phyloP scores from a whole-genome alignment of 2,888 invertebrate genomes.

The Deilephila porcellus region DNA sequence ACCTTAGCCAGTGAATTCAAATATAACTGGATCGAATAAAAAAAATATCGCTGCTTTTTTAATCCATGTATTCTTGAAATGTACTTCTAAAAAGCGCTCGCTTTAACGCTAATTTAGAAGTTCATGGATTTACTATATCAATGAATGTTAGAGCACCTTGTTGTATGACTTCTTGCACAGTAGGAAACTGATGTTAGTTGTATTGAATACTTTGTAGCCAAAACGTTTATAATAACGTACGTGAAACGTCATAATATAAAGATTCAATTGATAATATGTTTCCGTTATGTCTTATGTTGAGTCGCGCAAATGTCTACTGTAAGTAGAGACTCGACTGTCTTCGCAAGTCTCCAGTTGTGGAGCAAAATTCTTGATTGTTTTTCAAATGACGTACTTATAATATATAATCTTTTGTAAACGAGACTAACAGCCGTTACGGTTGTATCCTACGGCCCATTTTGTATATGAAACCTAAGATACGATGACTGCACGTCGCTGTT shows the following conservation, averaged over 20 bases:
- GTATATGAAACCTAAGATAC: not conserved
- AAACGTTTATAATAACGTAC: not conserved
- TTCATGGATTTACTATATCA: not conserved
- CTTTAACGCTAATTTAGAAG: no score
- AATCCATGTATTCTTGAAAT: not conserved
- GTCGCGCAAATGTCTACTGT: not conserved
- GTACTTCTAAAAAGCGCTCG: not conserved
- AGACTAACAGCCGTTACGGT: not conserved
- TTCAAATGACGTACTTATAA: not conserved
- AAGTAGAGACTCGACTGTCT: not conserved
- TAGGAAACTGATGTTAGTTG: no score
- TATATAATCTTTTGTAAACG: not conserved
- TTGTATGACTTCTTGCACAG: not conserved
- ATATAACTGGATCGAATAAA: no score
- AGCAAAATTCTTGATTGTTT: not conserved
- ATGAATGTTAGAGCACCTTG: not conserved
- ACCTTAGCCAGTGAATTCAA: no score
- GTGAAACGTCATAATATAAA: not conserved
- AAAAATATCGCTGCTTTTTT: not conserved
- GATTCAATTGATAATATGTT: not conserved
- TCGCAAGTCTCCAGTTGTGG: not conserved
- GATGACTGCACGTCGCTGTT: not conserved
- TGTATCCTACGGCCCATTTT: no score
- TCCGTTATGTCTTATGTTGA: not conserved
- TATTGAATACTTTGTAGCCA: not conserved